Percentiles rank a stretch among this genome's conserved stretches.
Conservation (phyloP, 2,113 vertebrate species). For the Grantiella picta region DNA sequence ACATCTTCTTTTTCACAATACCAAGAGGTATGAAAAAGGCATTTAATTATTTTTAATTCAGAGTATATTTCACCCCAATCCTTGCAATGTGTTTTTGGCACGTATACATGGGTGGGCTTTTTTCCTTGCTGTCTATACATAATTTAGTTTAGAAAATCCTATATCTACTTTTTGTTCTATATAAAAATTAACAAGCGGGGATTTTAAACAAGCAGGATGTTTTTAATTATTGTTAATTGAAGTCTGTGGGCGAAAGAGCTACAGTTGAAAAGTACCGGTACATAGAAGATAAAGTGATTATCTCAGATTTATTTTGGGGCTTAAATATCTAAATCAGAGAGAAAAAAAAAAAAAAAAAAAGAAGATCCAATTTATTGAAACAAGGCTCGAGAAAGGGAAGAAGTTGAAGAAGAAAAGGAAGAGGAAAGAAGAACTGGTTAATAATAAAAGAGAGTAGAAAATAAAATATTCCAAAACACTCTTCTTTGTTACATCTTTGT, state of each 20-base stretch:
- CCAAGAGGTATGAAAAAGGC: background rate
- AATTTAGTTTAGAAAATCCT: background rate
- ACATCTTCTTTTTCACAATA: background rate
- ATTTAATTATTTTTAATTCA: background rate
- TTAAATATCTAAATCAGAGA: background rate
- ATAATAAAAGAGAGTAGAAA: background rate
- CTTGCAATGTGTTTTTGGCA: background rate
- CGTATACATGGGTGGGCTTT: accelerated
- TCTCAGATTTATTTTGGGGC: background rate
- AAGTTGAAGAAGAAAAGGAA: background rate
- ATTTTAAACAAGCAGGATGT: background rate
- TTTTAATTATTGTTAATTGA: background rate
- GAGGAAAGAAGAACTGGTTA: background rate
- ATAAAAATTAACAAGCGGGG: background rate
- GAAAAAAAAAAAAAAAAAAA: background rate
- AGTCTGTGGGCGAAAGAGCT: background rate
- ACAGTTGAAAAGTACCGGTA: background rate
- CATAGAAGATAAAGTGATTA: background rate
- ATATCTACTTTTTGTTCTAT: background rate
- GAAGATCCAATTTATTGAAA: background rate
- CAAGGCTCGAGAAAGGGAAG: background rate
- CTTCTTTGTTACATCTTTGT: background rate
- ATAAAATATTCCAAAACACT: background rate
- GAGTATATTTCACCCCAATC: background rate
- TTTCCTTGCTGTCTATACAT: background rate